Evolutionary conservation across 1,140 invertebrate genomes (phyloP).

Genomic region (Scaptomyza graminum): DNA sequence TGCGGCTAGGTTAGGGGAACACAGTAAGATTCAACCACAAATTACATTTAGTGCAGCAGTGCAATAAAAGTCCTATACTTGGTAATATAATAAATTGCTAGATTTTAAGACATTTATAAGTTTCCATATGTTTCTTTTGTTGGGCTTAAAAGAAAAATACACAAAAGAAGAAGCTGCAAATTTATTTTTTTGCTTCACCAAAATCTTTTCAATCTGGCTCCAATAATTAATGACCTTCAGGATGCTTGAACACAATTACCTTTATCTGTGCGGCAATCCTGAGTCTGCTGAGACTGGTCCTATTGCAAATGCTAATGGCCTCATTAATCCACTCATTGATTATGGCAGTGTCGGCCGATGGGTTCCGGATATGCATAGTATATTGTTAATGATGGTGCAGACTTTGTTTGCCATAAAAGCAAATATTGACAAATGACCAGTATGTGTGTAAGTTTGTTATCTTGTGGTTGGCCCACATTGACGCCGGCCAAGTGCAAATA

Average conservation of each 20-base stretch:
- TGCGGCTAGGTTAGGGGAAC: background rate
- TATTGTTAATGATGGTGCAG: conserved; percentile 32
- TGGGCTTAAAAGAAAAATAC: background rate
- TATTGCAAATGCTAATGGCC: conserved; percentile 19
- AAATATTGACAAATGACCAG: conserved; percentile 53
- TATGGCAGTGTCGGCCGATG: background rate
- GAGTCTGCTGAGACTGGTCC: no score
- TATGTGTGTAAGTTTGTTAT: conserved; percentile 12
- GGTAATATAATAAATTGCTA: background rate
- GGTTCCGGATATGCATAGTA: background rate
- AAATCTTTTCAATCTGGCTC: conserved; percentile 1
- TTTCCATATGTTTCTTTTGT: background rate
- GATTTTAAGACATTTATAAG: background rate
- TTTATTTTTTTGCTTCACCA: no score
- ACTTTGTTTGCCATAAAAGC: conserved; percentile 22
- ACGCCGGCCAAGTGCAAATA: conserved; percentile 41
- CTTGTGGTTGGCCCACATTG: conserved; percentile 48
- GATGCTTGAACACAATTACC: conserved; percentile 28
- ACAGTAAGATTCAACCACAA: background rate
- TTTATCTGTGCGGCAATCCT: conserved; percentile 23
- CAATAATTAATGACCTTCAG: conserved; percentile 7
- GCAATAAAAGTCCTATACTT: background rate
- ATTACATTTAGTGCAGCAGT: background rate
- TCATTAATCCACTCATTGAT: conserved; percentile 53
- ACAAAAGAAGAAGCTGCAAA: no score